Evolutionary conservation across 2,888 invertebrate species (phyloP).

Genomic region (Caenorhabditis sp.): DNA sequence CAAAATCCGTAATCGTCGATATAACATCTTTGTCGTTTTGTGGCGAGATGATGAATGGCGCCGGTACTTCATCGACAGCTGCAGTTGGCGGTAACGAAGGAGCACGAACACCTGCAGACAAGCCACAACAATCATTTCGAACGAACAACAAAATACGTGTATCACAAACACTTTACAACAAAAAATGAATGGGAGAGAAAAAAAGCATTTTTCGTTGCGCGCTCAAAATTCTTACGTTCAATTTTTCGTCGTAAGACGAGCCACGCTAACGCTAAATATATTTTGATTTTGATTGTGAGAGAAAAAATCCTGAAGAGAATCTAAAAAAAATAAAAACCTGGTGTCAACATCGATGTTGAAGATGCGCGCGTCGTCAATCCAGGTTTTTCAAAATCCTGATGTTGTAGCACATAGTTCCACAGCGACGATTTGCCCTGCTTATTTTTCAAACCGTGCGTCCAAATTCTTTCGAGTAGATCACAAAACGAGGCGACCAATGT

Average conservation of each 20-base stretch:
- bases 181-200: no score
- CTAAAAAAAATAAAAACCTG: conserved; percentile 73
- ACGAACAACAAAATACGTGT: not conserved
- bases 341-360: conserved; percentile 70
- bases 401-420: conserved; percentile 92
- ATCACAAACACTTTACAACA: conserved; percentile 11
- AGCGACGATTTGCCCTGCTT: conserved; percentile 95
- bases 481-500: conserved; percentile 94
- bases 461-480: conserved; percentile 92
- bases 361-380: conserved; percentile 47
- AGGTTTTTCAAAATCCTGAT: conserved; percentile 78
- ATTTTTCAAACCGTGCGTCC: conserved; percentile 94
- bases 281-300: conserved; percentile 21
- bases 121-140: not conserved
- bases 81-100: conserved; percentile 35
- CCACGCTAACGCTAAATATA: conserved; percentile 85
- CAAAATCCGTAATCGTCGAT: conserved; percentile 46
- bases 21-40: conserved; percentile 46
- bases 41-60: conserved; percentile 41
- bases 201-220: not conserved
- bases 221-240: conserved; percentile 78
- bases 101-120: conserved; percentile 25
- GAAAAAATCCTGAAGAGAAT: conserved; percentile 8
- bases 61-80: conserved; percentile 35
- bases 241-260: conserved; percentile 88